Conservation (phyloP, 2,113 vertebrate genomes). For the Pycnonotus jocosus region DNA sequence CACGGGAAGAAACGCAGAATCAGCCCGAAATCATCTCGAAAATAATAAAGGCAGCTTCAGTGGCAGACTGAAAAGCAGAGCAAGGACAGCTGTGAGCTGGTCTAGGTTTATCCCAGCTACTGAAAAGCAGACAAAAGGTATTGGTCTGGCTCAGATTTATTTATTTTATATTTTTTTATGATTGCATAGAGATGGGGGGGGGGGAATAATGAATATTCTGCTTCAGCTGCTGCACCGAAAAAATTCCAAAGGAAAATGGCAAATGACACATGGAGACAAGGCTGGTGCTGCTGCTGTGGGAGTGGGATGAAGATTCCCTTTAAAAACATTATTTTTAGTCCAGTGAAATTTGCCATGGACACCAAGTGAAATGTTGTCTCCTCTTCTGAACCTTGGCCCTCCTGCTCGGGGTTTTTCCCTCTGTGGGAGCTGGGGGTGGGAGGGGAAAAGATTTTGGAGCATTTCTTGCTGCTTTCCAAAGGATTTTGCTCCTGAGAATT, state of each 20-base stretch:
- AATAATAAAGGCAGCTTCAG: slow-evolving; percentile 41
- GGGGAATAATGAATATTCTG: slow-evolving; percentile 18
- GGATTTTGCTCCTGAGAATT: neutral
- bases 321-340: slow-evolving; percentile 22
- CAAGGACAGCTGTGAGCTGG: slow-evolving; percentile 20
- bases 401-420: neutral
- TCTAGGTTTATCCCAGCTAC: slow-evolving; percentile 41
- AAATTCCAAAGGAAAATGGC: slow-evolving; percentile 8
- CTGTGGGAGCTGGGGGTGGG: accelerated
- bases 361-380: neutral
- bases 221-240: slow-evolving; percentile 18
- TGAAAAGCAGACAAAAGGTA: slow-evolving; percentile 45
- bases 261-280: neutral
- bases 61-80: neutral
- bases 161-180: slow-evolving; percentile 6
- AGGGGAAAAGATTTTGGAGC: neutral
- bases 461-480: neutral
- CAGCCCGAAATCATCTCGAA: neutral
- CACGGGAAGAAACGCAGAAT: slow-evolving; percentile 18
- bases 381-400: neutral
- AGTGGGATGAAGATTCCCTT: neutral
- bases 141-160: neutral
- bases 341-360: neutral
- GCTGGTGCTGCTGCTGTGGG: neutral
- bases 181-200: neutral